phyloP scores from a whole-genome alignment of 2,113 vertebrate species.

The Suncus etruscus region DNA sequence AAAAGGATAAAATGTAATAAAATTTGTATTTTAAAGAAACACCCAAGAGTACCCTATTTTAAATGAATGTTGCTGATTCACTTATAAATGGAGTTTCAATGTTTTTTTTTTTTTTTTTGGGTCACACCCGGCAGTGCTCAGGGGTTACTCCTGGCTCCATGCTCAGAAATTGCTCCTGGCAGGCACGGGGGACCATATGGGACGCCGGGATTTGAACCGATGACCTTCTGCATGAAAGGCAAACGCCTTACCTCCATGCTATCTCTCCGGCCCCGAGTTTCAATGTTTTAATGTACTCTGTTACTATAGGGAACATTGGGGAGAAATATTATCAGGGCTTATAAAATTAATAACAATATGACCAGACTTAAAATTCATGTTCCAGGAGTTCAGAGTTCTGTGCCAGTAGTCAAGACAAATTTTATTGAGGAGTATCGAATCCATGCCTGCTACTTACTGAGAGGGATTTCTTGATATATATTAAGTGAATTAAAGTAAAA shows the following conservation, averaged over 20 bases:
- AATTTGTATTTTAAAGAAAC: not conserved
- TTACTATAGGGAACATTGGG: not conserved
- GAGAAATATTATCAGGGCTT: not conserved
- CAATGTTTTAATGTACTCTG: not conserved
- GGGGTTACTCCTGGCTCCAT: too few relatives aligned
- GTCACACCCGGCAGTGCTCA: too few relatives aligned
- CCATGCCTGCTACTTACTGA: not conserved
- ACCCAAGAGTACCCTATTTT: not conserved
- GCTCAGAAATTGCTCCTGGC: too few relatives aligned
- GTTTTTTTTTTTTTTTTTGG: not conserved
- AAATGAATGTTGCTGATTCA: not conserved
- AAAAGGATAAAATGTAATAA: not conserved
- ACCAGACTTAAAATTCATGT: not conserved
- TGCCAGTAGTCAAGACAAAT: not conserved
- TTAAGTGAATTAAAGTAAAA: conserved; percentile 14
- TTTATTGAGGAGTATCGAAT: not conserved
- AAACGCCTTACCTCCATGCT: too few relatives aligned
- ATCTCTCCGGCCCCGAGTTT: too few relatives aligned
- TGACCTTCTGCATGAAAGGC: too few relatives aligned
- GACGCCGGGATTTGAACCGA: too few relatives aligned
- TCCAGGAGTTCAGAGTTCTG: not conserved
- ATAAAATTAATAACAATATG: conserved; percentile 16
- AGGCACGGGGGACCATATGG: too few relatives aligned
- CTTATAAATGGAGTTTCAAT: not conserved
- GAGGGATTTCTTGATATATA: not conserved